A percentile compares a stretch with the other conserved stretches of the same genome.
These are phyloP conservation scores for Ivindomyrus marchei DNA, from an alignment of 2,113 vertebrate genomes.

Conservation along the genomic window DNA sequence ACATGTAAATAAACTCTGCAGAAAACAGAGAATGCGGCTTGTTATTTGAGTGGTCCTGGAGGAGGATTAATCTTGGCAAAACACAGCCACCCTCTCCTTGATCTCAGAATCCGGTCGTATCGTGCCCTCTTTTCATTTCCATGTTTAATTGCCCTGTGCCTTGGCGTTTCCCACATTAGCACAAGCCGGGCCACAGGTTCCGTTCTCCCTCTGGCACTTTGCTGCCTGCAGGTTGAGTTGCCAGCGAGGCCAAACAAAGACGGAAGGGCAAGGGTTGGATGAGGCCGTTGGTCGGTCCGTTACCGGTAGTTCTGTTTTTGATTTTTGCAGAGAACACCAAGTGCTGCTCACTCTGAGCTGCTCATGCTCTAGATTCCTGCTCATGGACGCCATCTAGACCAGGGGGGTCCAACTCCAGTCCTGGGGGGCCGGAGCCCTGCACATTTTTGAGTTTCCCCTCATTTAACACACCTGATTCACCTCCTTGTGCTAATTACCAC, in stretches of 20 bases:
- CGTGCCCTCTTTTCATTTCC: conserved; percentile 38
- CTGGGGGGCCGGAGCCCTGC: too few species aligned
- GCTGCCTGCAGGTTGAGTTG: background rate
- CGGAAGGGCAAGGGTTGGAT: background rate
- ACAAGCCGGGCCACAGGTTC: conserved; percentile 16
- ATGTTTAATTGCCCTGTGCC: conserved; percentile 52
- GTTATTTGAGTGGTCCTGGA: background rate
- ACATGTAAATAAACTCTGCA: conserved; percentile 33
- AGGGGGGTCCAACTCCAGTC: too few species aligned
- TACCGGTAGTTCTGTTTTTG: background rate
- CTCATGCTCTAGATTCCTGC: background rate
- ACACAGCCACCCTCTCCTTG: background rate
- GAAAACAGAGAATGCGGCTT: background rate
- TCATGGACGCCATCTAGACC: background rate
- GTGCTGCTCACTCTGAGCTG: background rate
- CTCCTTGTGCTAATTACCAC: too few species aligned
- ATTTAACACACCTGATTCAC: too few species aligned
- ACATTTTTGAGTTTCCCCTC: too few species aligned
- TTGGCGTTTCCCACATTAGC: conserved; percentile 48
- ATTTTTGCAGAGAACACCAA: background rate
- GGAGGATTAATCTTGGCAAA: background rate
- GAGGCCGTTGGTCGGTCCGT: background rate
- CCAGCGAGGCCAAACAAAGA: background rate
- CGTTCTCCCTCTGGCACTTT: background rate
- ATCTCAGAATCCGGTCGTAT: conserved; percentile 35